A percentile compares a stretch with the other conserved stretches of the same genome.
phyloP scores from a whole-genome alignment of 2,113 vertebrate species.

The Archilochus colubris region DNA sequence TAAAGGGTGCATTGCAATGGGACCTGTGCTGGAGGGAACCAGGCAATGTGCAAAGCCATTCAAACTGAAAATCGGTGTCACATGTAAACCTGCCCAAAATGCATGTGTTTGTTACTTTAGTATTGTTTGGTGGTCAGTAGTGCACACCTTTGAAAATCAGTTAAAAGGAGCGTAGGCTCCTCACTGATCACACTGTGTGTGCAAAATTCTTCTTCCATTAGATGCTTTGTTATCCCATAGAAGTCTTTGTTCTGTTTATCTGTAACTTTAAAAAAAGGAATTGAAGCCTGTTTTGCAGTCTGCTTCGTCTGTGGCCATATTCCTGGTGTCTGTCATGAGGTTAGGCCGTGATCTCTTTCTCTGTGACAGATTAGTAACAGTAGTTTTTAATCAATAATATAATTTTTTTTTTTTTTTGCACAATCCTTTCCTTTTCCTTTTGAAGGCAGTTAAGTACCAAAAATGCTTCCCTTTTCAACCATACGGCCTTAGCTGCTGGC shows the following conservation, averaged over 20 bases:
- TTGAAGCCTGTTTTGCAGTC: not conserved
- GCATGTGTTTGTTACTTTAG: not conserved
- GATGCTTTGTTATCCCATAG: not conserved
- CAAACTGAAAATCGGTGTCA: not conserved
- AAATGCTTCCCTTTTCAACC: not conserved
- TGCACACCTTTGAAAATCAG: not conserved
- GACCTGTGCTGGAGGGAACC: rapidly evolving
- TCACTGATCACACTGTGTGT: not conserved
- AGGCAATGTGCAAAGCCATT: not conserved
- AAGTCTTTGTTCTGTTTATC: not conserved
- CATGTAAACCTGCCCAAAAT: not conserved
- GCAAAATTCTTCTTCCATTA: not conserved
- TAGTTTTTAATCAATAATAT: not conserved
- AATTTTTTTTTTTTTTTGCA: not conserved
- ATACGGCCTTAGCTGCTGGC: not conserved
- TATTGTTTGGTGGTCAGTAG: not conserved
- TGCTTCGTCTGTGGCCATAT: not conserved
- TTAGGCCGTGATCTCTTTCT: not conserved
- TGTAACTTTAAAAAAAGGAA: not conserved
- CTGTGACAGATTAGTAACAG: not conserved
- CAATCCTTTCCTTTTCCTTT: not conserved
- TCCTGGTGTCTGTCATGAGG: not conserved
- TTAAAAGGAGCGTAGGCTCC: not conserved
- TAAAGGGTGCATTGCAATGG: not conserved
- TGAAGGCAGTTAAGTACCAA: not conserved